phyloP scores from a whole-genome alignment of 1,140 invertebrate species.

The Tribolium castaneum region DNA sequence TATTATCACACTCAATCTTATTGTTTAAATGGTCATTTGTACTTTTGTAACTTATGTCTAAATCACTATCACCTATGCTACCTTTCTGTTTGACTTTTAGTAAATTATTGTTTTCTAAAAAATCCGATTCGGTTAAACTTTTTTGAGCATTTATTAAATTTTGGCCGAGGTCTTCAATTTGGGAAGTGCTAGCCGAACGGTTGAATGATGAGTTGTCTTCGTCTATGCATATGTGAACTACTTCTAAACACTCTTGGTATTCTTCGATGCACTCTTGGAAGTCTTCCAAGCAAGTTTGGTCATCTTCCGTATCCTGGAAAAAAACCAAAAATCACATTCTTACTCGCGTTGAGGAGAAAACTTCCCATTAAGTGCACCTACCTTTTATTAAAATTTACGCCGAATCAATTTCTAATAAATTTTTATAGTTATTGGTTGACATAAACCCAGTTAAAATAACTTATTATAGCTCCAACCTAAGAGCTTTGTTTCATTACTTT shows the following conservation, averaged over 20 bases:
- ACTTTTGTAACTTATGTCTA: slow-evolving; percentile 59
- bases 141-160: slow-evolving; percentile 45
- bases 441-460: neutral
- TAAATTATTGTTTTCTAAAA: slow-evolving; percentile 50
- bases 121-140: slow-evolving; percentile 41
- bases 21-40: slow-evolving; percentile 49
- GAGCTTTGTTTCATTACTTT: neutral
- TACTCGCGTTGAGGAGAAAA: neutral
- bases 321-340: neutral
- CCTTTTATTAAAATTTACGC: neutral
- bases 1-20: slow-evolving; percentile 45
- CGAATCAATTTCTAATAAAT: neutral
- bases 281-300: slow-evolving; percentile 71
- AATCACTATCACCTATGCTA: slow-evolving; percentile 53
- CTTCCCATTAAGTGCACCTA: neutral
- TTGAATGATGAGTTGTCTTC: slow-evolving; percentile 57
- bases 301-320: slow-evolving; percentile 66
- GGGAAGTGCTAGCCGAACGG: slow-evolving; percentile 52
- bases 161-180: slow-evolving; percentile 56
- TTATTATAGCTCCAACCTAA: no score
- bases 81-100: slow-evolving; percentile 43
- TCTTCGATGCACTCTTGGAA: slow-evolving; percentile 73
- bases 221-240: slow-evolving; percentile 70
- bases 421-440: neutral
- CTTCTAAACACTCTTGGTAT: slow-evolving; percentile 71